Percentiles rank a stretch among this genome's conserved stretches.
These are phyloP conservation scores for Nycticebus coucang DNA, from an alignment of 2,113 vertebrate genomes.

Conservation along the genomic window DNA sequence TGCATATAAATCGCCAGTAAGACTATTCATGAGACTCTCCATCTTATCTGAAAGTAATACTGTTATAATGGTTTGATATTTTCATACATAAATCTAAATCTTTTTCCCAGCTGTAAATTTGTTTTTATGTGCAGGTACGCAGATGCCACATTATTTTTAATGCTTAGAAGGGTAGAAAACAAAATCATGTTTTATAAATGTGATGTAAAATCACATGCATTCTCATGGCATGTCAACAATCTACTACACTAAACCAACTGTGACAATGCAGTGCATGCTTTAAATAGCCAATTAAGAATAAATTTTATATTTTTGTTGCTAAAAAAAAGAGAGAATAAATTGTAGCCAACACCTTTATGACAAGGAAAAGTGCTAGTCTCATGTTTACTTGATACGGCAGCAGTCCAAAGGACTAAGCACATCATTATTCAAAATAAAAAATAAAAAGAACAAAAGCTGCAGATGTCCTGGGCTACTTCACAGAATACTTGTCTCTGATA, in stretches of 20 bases:
- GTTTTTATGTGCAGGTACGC: slow-evolving; percentile 49
- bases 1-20: slow-evolving; percentile 7
- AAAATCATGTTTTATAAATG: slow-evolving; percentile 18
- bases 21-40: slow-evolving; percentile 22
- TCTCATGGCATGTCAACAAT: slow-evolving; percentile 9
- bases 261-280: slow-evolving; percentile 14
- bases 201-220: slow-evolving; percentile 28
- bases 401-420: background rate
- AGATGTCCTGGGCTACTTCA: slow-evolving; percentile 3
- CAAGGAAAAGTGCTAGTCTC: background rate
- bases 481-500: slow-evolving; percentile 26
- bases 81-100: slow-evolving; percentile 13
- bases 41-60: slow-evolving; percentile 54
- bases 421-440: slow-evolving; percentile 43
- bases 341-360: slow-evolving; percentile 25
- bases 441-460: background rate
- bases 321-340: background rate
- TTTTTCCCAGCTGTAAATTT: slow-evolving; percentile 14
- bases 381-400: background rate
- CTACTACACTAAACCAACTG: background rate
- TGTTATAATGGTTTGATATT: slow-evolving; percentile 44
- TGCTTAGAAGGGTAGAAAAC: slow-evolving; percentile 38
- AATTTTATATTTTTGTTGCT: background rate
- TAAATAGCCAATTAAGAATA: slow-evolving; percentile 36
- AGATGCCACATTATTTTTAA: slow-evolving; percentile 40